A percentile compares a stretch with the other conserved stretches of the same genome.
These are phyloP conservation scores for Irena cyanogastra DNA, from an alignment of 2,113 vertebrate species.

Conservation along the genomic window DNA sequence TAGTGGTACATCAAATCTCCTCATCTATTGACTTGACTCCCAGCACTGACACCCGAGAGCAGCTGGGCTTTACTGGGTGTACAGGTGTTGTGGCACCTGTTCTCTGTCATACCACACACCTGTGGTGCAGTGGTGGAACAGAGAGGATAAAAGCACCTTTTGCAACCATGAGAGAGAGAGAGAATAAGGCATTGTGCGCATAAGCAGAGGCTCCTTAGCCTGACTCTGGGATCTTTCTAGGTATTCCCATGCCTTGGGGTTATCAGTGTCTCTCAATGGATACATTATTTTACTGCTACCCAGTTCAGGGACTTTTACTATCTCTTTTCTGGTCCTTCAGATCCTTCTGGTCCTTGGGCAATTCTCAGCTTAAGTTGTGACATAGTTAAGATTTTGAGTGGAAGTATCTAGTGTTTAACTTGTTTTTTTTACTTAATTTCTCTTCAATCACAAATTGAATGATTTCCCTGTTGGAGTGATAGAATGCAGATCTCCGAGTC, in stretches of 20 bases:
- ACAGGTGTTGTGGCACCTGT: not conserved
- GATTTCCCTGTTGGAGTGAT: not conserved
- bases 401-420: not conserved
- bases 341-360: not conserved
- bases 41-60: fast-evolving
- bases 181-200: not conserved
- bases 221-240: not conserved
- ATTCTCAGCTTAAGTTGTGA: not conserved
- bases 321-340: not conserved
- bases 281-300: not conserved
- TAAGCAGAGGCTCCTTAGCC: not conserved
- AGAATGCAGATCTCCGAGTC: not conserved
- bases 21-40: not conserved
- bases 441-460: not conserved
- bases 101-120: not conserved
- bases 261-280: not conserved
- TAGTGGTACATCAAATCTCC: not conserved
- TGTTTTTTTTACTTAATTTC: not conserved
- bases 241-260: not conserved
- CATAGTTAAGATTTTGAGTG: not conserved
- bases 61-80: not conserved
- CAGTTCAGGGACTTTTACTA: not conserved
- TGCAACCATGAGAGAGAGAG: not conserved
- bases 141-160: not conserved
- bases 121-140: not conserved